Base-by-base conservation (phyloP, 2,113 vertebrate genomes). In the Tachuris rubrigastra region DNA sequence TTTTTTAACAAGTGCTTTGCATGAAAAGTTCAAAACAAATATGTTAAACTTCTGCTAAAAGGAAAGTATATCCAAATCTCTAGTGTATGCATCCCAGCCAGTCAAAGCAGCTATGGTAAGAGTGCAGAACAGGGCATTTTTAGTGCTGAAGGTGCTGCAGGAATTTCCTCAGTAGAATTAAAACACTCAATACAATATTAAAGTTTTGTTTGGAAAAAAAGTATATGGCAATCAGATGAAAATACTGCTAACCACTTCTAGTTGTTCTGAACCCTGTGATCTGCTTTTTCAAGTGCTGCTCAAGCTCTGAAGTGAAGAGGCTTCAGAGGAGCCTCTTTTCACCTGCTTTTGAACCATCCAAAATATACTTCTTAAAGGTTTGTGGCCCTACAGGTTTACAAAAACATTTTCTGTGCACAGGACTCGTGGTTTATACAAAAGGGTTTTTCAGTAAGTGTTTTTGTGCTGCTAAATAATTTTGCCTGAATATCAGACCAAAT, bases 311-410 rank as follows among this genome's bases (percentile, higher is more conserved):
- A 76, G 52, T 19, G 86, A 60, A 37, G 80, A 55, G 53, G 27
- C 27, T 68, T 77, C 62, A 62, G 52, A 75, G 81, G 17, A 65
- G 12, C 20, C 55, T 33, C 58, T 65, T 50, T 33, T 18, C 4
- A 8, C n/a, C 73, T 46, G 4, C 28, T 68, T 42, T 22, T 65
- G 50, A 47, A 4, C 37, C 35, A 2, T 2, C 8, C 79, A 69
- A 25, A 8, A 41, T 0, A 1, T 4, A 0, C 31, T 37, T 33
- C 69, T 21, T 20, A 28, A 22, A 78, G 79, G 28, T 37, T 63
- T 12, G 17, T 39, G 41, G 27, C 8, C 12, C 27, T 30, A 31
- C 33, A 52, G 12, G 9, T 52, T 31, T 87, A 47, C 49, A 89
- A 20, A 82, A 72, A 21, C 24, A 22, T 58, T 63, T 75, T 55